Conservation (phyloP, 2,797 vertebrate genomes). For the Malacoctenus gilli region DNA sequence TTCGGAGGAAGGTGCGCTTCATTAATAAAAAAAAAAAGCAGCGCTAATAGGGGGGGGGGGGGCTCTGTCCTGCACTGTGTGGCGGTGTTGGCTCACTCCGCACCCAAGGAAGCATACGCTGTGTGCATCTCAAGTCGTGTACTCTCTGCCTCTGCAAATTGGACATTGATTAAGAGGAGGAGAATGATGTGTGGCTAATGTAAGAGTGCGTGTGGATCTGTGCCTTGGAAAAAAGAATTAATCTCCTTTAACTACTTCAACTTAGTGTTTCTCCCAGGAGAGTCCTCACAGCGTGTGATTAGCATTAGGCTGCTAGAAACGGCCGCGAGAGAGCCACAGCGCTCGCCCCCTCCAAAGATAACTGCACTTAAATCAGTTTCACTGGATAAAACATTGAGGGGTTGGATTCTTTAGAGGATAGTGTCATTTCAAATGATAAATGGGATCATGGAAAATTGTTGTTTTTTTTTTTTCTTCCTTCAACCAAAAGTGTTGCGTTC, state of each 20-base stretch:
- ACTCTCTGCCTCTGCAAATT: conserved; percentile 55
- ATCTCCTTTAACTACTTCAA: conserved; percentile 71
- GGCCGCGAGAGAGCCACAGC: conserved; percentile 12
- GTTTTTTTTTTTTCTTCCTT: neutral
- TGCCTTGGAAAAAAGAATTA: conserved; percentile 61
- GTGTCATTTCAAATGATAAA: neutral
- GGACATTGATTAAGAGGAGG: conserved; percentile 69
- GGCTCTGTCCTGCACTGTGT: conserved; percentile 43
- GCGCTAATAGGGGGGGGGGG: conserved; percentile 59
- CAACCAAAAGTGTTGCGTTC: neutral
- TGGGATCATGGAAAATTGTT: neutral
- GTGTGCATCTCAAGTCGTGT: conserved; percentile 48
- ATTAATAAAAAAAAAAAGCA: conserved; percentile 47
- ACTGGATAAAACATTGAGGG: no score
- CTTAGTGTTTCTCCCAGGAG: conserved; percentile 49
- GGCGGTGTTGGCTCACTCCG: conserved; percentile 10
- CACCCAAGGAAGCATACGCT: conserved; percentile 22
- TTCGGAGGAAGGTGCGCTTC: conserved; percentile 32
- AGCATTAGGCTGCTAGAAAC: conserved; percentile 35
- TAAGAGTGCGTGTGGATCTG: conserved; percentile 48
- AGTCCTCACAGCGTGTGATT: conserved; percentile 39
- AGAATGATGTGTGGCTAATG: conserved; percentile 54
- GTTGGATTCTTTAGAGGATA: neutral
- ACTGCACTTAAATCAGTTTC: no score
- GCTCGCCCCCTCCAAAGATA: no score